Evolutionary conservation across 2,113 vertebrate species (phyloP).

Genomic region (Dendrocopos noguchii): DNA sequence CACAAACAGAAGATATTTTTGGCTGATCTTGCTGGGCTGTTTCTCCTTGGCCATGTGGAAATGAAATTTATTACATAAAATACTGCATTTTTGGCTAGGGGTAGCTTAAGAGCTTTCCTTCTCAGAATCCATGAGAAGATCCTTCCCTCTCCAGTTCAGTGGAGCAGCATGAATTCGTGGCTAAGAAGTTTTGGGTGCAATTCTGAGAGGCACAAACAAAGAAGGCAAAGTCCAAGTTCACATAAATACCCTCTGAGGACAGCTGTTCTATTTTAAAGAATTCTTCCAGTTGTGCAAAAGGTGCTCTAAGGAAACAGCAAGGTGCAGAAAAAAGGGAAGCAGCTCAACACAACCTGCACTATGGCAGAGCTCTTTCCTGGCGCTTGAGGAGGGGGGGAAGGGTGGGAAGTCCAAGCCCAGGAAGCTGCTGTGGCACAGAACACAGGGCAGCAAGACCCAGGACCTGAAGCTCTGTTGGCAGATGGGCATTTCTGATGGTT

Average conservation of each 20-base stretch:
- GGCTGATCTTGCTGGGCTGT: background rate
- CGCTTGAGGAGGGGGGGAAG: too few species aligned
- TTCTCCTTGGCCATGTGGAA: background rate
- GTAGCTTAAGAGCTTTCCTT: background rate
- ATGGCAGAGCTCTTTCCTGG: background rate
- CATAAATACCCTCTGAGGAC: background rate
- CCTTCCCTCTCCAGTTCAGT: background rate
- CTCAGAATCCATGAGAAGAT: background rate
- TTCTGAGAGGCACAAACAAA: constrained; percentile 20
- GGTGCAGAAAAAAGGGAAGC: background rate
- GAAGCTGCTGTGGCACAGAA: background rate
- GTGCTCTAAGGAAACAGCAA: background rate
- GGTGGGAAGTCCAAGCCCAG: background rate
- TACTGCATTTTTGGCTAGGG: background rate
- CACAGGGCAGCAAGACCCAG: background rate
- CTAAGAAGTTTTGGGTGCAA: background rate
- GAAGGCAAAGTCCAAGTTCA: background rate
- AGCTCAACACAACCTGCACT: background rate
- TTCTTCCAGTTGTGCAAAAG: constrained; percentile 28
- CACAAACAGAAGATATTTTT: background rate
- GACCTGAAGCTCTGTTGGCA: background rate
- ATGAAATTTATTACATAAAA: background rate
- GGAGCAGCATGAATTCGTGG: background rate
- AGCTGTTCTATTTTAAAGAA: background rate
- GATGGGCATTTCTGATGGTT: background rate